phyloP scores from a whole-genome alignment of 1,140 invertebrate genomes.

The Lepidurus couesii region DNA sequence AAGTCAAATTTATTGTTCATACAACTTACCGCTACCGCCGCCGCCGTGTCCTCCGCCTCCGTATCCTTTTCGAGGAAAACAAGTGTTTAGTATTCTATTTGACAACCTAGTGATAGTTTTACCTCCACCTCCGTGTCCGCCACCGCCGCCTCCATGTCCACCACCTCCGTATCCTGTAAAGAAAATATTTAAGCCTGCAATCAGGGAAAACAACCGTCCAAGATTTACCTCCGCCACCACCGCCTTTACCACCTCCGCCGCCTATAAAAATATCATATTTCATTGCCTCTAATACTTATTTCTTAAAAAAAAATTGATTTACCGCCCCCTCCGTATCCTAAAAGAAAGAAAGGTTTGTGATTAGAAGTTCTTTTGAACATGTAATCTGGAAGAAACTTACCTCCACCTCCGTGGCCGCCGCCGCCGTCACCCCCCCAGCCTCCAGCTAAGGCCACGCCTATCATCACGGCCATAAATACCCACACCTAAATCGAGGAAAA shows the following conservation, averaged over 20 bases:
- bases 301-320: no score
- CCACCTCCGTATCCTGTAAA: not conserved
- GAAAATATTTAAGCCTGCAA: not conserved
- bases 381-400: not conserved
- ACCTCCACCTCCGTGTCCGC: not conserved
- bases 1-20: not conserved
- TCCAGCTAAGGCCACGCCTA: not conserved
- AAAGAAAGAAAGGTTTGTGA: not conserved
- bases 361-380: no score
- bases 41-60: not conserved
- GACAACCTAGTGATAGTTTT: not conserved
- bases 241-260: slow-evolving; percentile 10
- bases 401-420: not conserved
- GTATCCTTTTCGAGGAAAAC: not conserved
- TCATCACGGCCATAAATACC: not conserved
- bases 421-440: not conserved
- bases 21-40: not conserved
- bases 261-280: not conserved
- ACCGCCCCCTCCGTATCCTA: not conserved
- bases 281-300: no score
- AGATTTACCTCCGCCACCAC: not conserved
- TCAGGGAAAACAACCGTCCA: not conserved
- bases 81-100: not conserved
- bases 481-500: not conserved
- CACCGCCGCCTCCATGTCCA: not conserved